A percentile compares a stretch with the other conserved stretches of the same genome.
These are phyloP conservation scores for Phoenoteleia sp. DNA, from an alignment of 2,888 invertebrate genomes.

Conservation along the genomic window DNA sequence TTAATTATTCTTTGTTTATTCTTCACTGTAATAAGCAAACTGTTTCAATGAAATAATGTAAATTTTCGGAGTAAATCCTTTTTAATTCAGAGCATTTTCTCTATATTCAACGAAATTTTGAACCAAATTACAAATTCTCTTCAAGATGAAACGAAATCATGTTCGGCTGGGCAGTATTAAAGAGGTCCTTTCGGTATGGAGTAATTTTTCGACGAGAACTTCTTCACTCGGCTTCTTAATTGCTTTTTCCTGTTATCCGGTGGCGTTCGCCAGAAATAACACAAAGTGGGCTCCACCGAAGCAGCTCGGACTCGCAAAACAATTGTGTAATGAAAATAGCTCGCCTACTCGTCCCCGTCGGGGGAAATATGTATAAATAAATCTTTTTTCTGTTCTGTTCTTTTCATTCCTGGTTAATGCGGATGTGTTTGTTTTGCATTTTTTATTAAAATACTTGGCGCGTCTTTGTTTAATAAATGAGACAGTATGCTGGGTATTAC, in stretches of 20 bases:
- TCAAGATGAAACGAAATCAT: constrained; percentile 20
- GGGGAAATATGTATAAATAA: constrained; percentile 64
- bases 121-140: constrained; percentile 25
- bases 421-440: constrained; percentile 25
- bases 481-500: constrained; percentile 10
- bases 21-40: too few relatives aligned
- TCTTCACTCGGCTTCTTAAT: constrained; percentile 67
- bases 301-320: constrained; percentile 55
- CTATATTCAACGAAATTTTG: too few relatives aligned
- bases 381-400: constrained; percentile 36
- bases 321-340: constrained; percentile 69
- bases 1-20: too few relatives aligned
- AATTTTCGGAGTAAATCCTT: too few relatives aligned
- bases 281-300: constrained; percentile 43
- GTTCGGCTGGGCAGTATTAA: constrained; percentile 30
- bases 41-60: too few relatives aligned
- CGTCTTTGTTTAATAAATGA: constrained; percentile 50
- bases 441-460: constrained; percentile 38
- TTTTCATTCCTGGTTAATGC: constrained; percentile 37
- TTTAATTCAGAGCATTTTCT: too few relatives aligned
- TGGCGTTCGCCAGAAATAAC: constrained; percentile 68
- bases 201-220: constrained; percentile 62
- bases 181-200: constrained; percentile 25
- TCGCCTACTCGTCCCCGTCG: constrained; percentile 40
- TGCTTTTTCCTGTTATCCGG: constrained; percentile 71